phyloP scores from a whole-genome alignment of 2,113 vertebrate species.

The Xiphophorus couchianus region DNA sequence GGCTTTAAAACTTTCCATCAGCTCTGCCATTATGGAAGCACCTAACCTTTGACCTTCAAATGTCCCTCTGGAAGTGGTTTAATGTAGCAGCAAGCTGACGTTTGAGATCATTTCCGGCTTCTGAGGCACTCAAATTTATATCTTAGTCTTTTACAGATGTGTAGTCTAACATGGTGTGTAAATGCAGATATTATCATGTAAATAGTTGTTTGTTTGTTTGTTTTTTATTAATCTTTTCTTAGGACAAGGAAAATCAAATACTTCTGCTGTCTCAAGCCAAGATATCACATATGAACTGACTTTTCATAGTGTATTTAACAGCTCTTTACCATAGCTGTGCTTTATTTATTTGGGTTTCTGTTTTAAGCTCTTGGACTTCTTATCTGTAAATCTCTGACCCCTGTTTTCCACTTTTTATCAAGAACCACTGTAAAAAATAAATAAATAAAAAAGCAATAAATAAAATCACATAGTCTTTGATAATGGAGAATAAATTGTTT shows the following conservation, averaged over 20 bases:
- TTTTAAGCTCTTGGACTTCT: slow-evolving; percentile 12
- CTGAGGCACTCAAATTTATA: slow-evolving; percentile 14
- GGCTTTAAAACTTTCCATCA: slow-evolving; percentile 22
- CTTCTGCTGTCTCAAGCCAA: slow-evolving; percentile 16
- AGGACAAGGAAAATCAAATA: slow-evolving; percentile 5
- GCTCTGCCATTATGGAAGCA: slow-evolving; percentile 38
- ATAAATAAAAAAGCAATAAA: background rate
- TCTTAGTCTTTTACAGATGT: slow-evolving; percentile 19
- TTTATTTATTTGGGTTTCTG: slow-evolving; percentile 70
- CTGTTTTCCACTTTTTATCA: slow-evolving; percentile 52
- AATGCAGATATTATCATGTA: slow-evolving; percentile 16
- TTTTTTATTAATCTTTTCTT: slow-evolving; percentile 16
- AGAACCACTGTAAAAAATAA: slow-evolving; percentile 7
- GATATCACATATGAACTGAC: slow-evolving; percentile 26
- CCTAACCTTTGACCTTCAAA: slow-evolving; percentile 51
- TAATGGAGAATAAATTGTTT: slow-evolving; percentile 36
- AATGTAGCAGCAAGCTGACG: slow-evolving; percentile 23
- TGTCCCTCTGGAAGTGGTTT: slow-evolving; percentile 33
- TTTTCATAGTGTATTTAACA: slow-evolving; percentile 44
- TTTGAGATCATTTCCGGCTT: slow-evolving; percentile 16
- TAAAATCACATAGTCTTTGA: background rate
- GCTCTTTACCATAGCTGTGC: slow-evolving; percentile 28
- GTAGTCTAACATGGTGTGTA: slow-evolving; percentile 12
- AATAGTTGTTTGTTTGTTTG: background rate
- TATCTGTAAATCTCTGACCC: slow-evolving; percentile 26